These are phyloP conservation scores for Pelodytes ibericus DNA, from an alignment of 2,797 vertebrate genomes.

Conservation along the genomic window DNA sequence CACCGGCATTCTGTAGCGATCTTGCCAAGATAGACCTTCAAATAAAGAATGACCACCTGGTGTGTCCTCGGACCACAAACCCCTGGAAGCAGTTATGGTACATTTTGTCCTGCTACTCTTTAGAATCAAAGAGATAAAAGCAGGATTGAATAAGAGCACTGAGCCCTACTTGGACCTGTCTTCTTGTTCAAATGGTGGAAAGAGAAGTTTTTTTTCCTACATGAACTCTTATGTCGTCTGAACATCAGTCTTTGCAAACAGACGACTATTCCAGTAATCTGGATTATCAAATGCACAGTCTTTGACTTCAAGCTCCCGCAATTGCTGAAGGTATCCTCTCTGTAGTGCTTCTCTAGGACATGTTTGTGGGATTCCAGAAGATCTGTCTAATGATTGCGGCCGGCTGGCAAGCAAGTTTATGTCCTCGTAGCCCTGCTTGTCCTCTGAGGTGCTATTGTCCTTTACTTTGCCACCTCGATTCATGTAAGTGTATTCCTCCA, in stretches of 20 bases:
- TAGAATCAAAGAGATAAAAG: not conserved
- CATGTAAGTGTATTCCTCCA: constrained; percentile 66
- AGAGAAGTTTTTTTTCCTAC: not conserved
- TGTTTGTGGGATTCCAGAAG: constrained; percentile 61
- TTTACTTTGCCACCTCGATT: constrained; percentile 60
- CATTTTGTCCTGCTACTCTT: not conserved
- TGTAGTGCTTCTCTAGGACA: constrained; percentile 61
- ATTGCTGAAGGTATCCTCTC: constrained; percentile 79
- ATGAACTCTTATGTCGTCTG: constrained; percentile 71
- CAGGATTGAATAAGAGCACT: not conserved
- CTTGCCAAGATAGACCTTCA: not conserved
- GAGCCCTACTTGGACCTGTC: not conserved
- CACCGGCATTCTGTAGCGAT: too few species aligned
- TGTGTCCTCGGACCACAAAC: not conserved
- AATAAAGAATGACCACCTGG: not conserved
- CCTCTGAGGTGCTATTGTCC: constrained; percentile 59
- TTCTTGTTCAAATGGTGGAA: not conserved
- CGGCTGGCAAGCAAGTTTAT: constrained; percentile 74
- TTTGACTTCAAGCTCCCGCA: constrained; percentile 75
- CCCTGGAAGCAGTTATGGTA: not conserved
- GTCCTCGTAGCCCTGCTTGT: constrained; percentile 85
- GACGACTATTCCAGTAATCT: constrained; percentile 95
- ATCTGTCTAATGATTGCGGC: constrained; percentile 33
- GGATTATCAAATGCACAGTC: constrained; percentile 95
- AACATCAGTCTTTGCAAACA: constrained; percentile 84